Evolutionary conservation across 2,797 vertebrate genomes (phyloP).

Genomic region (Poecile montanus): DNA sequence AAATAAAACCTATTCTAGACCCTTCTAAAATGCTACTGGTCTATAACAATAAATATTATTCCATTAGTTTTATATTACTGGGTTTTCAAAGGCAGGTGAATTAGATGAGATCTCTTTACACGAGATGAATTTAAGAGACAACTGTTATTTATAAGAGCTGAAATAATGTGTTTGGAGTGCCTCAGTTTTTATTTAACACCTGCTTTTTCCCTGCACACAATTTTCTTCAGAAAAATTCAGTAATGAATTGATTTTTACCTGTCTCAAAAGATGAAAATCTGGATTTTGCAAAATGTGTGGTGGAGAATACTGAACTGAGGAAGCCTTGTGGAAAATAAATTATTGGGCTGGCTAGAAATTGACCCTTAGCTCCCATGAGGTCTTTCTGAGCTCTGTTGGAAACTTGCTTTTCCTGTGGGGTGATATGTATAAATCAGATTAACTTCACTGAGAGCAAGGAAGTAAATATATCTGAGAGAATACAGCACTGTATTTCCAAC

Average conservation of each 20-base stretch:
- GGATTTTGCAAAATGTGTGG: not conserved
- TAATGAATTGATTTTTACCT: conserved; percentile 6
- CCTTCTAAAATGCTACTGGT: not conserved
- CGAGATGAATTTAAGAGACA: conserved; percentile 18
- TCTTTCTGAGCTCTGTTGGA: not conserved
- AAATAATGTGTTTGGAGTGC: not conserved
- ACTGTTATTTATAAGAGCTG: not conserved
- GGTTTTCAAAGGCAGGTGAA: not conserved
- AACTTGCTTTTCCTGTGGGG: not conserved
- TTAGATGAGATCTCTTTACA: not conserved
- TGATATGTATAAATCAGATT: conserved; percentile 12
- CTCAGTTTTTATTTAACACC: not conserved
- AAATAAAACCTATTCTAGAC: not conserved
- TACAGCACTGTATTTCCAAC: not conserved
- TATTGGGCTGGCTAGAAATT: not conserved
- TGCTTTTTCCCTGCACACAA: not conserved
- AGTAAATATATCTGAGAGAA: not conserved
- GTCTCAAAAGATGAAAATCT: not conserved
- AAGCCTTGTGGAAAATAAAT: conserved; percentile 14
- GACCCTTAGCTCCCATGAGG: not conserved
- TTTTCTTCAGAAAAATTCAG: not conserved
- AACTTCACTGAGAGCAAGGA: not conserved
- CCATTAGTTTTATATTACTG: not conserved
- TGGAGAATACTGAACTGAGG: not conserved
- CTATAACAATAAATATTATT: conserved; percentile 15